Conservation (phyloP, 2,888 invertebrate genomes). For the Erannis defoliaria region DNA sequence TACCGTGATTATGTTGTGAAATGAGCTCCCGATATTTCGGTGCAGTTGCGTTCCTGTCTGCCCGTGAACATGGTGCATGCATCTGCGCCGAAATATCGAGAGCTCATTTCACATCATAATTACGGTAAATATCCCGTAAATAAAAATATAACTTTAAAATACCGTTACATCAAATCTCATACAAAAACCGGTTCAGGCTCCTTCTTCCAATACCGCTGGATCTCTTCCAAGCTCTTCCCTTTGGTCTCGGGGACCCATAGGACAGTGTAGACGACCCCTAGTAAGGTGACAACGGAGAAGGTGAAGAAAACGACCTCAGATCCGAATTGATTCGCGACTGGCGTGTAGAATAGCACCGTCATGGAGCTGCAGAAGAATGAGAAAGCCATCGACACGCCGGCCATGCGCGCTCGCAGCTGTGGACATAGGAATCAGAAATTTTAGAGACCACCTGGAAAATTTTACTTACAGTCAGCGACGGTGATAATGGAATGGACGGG, state of each 20-base stretch:
- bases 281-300: slow-evolving; percentile 68
- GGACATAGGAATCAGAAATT: slow-evolving; percentile 1
- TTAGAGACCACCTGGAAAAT: not conserved
- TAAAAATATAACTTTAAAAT: no score
- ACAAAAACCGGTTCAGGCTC: slow-evolving; percentile 64
- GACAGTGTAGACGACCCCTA: slow-evolving; percentile 71
- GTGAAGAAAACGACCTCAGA: slow-evolving; percentile 72
- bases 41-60: no score
- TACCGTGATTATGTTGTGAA: no score
- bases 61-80: no score
- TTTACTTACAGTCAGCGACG: no score
- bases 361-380: slow-evolving; percentile 75
- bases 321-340: slow-evolving; percentile 68
- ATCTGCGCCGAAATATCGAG: no score
- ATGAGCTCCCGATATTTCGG: no score
- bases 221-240: slow-evolving; percentile 72
- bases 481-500: no score
- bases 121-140: no score
- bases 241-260: slow-evolving; percentile 81
- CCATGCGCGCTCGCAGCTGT: slow-evolving; percentile 72
- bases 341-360: slow-evolving; percentile 71
- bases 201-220: slow-evolving; percentile 65
- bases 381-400: slow-evolving; percentile 71
- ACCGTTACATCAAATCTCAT: slow-evolving; percentile 38
- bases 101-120: no score